Conservation (phyloP, 2,888 invertebrate genomes). For the Ectemnius continuus region DNA sequence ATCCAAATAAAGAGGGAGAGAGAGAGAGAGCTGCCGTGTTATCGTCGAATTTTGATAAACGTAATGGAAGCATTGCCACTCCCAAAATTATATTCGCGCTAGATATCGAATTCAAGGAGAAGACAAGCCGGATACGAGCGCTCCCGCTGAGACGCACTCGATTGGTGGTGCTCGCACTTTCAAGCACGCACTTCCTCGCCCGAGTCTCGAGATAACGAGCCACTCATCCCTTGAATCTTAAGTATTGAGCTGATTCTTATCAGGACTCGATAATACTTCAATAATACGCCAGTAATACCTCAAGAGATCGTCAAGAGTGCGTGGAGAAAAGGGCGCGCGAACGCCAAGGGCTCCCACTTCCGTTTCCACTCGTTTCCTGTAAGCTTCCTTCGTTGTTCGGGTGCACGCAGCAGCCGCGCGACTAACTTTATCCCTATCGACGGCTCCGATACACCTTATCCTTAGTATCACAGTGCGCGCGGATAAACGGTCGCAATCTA, state of each 20-base stretch:
- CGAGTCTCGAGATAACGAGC: no score
- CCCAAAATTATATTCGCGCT: background rate
- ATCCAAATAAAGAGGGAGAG: no score
- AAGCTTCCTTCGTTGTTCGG: background rate
- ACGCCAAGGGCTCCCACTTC: background rate
- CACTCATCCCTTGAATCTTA: no score
- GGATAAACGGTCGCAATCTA: conserved; percentile 10
- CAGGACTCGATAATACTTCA: no score
- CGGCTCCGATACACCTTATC: conserved; percentile 11
- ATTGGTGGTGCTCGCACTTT: no score
- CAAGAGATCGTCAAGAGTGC: background rate
- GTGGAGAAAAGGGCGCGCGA: conserved; percentile 2
- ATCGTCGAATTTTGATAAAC: background rate
- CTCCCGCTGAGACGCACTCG: no score
- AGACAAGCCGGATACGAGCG: background rate
- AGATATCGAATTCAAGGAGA: conserved; percentile 4
- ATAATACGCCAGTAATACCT: no score
- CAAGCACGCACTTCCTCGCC: no score
- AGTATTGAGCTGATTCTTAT: no score
- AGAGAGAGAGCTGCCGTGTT: background rate
- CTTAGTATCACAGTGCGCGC: conserved; percentile 32
- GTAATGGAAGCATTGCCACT: background rate
- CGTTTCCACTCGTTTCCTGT: background rate
- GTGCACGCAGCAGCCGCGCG: background rate
- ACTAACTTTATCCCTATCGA: background rate